A percentile compares a stretch with the other conserved stretches of the same genome.
These are phyloP conservation scores for Benthosema pterotum DNA, from an alignment of 2,797 vertebrate genomes.

Conservation along the genomic window DNA sequence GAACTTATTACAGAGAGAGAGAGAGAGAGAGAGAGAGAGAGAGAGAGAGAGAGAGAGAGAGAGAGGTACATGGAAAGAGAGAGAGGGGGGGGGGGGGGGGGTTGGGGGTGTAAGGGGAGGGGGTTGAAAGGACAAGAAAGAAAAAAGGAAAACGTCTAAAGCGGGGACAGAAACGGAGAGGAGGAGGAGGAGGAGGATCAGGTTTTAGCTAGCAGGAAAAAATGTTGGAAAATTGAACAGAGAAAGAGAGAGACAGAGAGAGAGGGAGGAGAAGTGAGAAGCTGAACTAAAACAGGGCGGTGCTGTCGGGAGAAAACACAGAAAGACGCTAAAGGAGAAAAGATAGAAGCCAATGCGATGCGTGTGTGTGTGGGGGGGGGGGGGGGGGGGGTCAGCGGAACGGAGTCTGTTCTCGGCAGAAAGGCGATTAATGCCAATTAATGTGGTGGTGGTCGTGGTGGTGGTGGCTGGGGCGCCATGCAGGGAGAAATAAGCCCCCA, in stretches of 20 bases:
- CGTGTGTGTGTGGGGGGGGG: too few species aligned
- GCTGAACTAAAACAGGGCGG: neutral
- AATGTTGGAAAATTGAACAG: conserved; percentile 40
- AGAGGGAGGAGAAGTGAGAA: conserved; percentile 5
- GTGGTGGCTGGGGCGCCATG: neutral
- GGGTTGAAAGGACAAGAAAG: neutral
- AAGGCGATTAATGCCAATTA: conserved; percentile 47
- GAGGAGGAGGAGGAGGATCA: neutral
- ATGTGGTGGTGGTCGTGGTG: conserved; percentile 37
- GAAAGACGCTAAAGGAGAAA: neutral
- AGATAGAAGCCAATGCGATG: too few species aligned
- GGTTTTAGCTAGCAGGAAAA: conserved; percentile 21
- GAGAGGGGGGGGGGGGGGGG: neutral
- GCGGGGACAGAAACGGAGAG: conserved; percentile 20
- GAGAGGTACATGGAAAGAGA: conserved; percentile 39
- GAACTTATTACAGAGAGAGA: conserved; percentile 81
- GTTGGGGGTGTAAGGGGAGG: neutral
- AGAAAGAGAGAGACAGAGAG: conserved; percentile 16
- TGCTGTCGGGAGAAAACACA: neutral
- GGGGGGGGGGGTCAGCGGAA: too few species aligned
- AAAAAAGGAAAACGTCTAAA: too few species aligned
- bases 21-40: conserved; percentile 57
- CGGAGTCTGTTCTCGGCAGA: neutral
- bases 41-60: conserved; percentile 41
- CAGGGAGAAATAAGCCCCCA: neutral